Conservation (phyloP, 53 echinoderm and acorn worm species). For the Echinarachnius parma region DNA sequence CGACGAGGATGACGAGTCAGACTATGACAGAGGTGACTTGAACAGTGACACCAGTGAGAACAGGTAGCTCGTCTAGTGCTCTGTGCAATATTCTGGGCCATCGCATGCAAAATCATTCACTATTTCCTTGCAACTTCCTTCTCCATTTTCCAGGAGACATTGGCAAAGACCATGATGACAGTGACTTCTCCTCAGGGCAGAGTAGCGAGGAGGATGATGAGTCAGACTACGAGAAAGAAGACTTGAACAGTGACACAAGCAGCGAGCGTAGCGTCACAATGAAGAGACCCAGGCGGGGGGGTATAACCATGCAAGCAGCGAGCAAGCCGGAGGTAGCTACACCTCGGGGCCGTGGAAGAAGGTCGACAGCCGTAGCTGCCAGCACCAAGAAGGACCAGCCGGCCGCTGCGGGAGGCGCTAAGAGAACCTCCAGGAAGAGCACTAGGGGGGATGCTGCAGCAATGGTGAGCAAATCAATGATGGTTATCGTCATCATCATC, state of each 20-base stretch:
- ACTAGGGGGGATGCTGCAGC: conserved; percentile 61
- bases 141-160: conserved; percentile 10
- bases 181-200: conserved; percentile 59
- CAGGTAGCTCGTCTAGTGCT: too few relatives aligned
- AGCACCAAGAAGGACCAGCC: conserved; percentile 9
- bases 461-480: conserved; percentile 14
- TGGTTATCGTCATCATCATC: too few relatives aligned
- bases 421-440: conserved; percentile 36
- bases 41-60: conserved; percentile 32
- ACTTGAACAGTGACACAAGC: conserved; percentile 31
- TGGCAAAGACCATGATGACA: conserved; percentile 46
- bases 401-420: background rate
- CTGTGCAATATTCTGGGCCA: too few relatives aligned
- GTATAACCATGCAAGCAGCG: too few relatives aligned
- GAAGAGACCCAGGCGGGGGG: conserved; percentile 7
- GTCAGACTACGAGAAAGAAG: conserved; percentile 38
- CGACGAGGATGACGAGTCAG: conserved; percentile 52
- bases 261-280: conserved; percentile 27
- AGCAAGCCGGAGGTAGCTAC: too few relatives aligned
- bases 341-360: too few relatives aligned
- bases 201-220: conserved; percentile 60
- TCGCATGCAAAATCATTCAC: too few relatives aligned
- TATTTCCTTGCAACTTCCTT: too few relatives aligned
- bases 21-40: conserved; percentile 36
- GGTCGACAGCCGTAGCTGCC: background rate